A percentile compares a stretch with the other conserved stretches of the same genome.
Conservation (phyloP, 2,888 invertebrate species). For the Pteria penguin region DNA sequence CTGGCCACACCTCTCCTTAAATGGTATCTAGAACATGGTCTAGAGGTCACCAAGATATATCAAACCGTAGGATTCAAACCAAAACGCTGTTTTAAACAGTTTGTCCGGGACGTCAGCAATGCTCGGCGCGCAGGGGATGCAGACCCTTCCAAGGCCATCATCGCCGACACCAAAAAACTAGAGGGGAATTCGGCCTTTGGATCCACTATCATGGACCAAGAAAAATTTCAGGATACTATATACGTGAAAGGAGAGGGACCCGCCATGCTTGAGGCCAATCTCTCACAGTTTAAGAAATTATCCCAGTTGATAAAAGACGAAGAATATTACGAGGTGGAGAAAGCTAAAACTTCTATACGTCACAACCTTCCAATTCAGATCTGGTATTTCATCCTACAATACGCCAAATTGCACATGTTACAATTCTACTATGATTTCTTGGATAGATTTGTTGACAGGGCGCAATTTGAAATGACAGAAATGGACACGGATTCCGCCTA, state of each 20-base stretch:
- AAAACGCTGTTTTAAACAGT: too few species aligned
- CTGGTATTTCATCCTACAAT: constrained; percentile 53
- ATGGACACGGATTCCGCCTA: too few species aligned
- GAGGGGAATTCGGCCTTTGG: too few species aligned
- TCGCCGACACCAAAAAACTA: too few species aligned
- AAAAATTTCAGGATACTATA: too few species aligned
- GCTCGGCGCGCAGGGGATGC: constrained; percentile 33
- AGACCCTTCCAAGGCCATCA: constrained; percentile 1
- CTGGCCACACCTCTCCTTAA: too few species aligned
- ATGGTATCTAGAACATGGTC: too few species aligned
- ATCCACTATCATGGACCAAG: too few species aligned
- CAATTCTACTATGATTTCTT: too few species aligned
- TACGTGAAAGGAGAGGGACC: too few species aligned
- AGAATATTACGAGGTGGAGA: too few species aligned
- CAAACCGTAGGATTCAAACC: constrained; percentile 48
- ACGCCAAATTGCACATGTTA: constrained; percentile 56
- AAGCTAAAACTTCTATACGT: constrained; percentile 29
- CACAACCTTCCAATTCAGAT: constrained; percentile 52
- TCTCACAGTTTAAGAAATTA: constrained; percentile 40
- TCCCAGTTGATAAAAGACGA: constrained; percentile 32
- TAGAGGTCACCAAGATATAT: constrained; percentile 43
- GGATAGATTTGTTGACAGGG: constrained; percentile 42
- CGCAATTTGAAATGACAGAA: constrained; percentile 48
- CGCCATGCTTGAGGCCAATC: constrained; percentile 43
- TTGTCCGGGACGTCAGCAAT: too few species aligned